A percentile compares a stretch with the other conserved stretches of the same genome.
Conservation (phyloP, 2,113 vertebrate genomes). For the Cisticola juncidis region DNA sequence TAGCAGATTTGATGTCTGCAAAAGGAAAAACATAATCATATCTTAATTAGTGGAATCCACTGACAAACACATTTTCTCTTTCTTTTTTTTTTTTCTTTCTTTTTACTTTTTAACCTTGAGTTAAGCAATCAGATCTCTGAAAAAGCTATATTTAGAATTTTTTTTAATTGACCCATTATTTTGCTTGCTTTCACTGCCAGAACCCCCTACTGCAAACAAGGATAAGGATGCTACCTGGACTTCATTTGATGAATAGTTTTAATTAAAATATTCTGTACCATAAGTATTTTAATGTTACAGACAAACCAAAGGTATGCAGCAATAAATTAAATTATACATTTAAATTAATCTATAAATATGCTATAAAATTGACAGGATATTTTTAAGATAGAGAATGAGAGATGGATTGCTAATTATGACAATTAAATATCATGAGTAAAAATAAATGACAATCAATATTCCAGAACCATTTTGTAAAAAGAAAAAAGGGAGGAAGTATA, state of each 20-base stretch:
- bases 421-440: constrained; percentile 77
- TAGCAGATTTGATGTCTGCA: constrained; percentile 32
- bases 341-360: constrained; percentile 86
- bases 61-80: constrained; percentile 35
- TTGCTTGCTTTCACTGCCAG: constrained; percentile 75
- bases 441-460: constrained; percentile 83
- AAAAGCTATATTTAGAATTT: constrained; percentile 77
- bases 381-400: constrained; percentile 73
- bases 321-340: constrained; percentile 83
- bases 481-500: constrained; percentile 61
- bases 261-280: constrained; percentile 87
- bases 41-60: constrained; percentile 48
- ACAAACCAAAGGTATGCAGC: constrained; percentile 80
- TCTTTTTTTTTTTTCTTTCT: background rate
- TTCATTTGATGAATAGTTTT: constrained; percentile 86
- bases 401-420: constrained; percentile 79
- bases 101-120: background rate
- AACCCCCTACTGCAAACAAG: constrained; percentile 80
- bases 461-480: constrained; percentile 67
- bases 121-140: constrained; percentile 69
- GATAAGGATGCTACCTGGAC: constrained; percentile 80
- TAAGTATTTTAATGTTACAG: constrained; percentile 87
- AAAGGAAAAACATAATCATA: background rate
- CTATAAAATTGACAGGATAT: constrained; percentile 77
- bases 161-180: constrained; percentile 85